phyloP scores from a whole-genome alignment of 1,140 invertebrate genomes.

The Hylyphantes graminicola region DNA sequence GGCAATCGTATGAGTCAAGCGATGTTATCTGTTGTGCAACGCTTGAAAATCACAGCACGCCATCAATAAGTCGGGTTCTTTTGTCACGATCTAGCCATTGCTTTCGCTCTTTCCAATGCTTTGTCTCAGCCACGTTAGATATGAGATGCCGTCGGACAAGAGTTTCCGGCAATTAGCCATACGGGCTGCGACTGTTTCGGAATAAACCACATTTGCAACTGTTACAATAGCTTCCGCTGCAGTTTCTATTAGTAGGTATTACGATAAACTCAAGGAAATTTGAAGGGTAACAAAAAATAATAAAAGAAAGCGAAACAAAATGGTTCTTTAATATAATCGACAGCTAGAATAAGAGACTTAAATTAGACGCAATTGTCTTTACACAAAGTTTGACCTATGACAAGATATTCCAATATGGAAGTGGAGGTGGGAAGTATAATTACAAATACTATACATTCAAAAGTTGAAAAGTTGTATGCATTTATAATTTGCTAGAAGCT shows the following conservation, averaged over 20 bases:
- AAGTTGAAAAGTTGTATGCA: too few relatives aligned
- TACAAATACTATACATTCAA: neutral
- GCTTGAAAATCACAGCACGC: slow-evolving; percentile 36
- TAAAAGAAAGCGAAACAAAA: neutral
- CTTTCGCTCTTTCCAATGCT: slow-evolving; percentile 56
- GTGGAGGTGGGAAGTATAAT: too few relatives aligned
- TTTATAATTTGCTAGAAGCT: too few relatives aligned
- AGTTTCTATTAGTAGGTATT: slow-evolving; percentile 19
- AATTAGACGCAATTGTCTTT: neutral
- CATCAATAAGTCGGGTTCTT: slow-evolving; percentile 53
- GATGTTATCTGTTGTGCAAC: slow-evolving; percentile 56
- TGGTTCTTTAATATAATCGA: neutral
- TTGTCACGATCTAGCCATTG: slow-evolving; percentile 51
- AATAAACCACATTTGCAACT: slow-evolving; percentile 1
- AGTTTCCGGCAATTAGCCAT: slow-evolving; percentile 53
- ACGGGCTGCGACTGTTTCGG: slow-evolving; percentile 31
- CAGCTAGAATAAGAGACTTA: neutral
- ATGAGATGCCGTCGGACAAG: slow-evolving; percentile 35
- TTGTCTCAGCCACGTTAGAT: slow-evolving; percentile 32
- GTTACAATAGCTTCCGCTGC: slow-evolving; percentile 30
- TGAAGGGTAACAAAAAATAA: too few relatives aligned
- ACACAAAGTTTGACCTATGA: neutral
- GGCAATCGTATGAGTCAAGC: slow-evolving; percentile 50
- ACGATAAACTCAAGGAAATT: neutral
- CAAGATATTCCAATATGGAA: neutral